These are phyloP conservation scores for Drosophila lacteicornis DNA, from an alignment of 1,140 invertebrate species.

Conservation along the genomic window DNA sequence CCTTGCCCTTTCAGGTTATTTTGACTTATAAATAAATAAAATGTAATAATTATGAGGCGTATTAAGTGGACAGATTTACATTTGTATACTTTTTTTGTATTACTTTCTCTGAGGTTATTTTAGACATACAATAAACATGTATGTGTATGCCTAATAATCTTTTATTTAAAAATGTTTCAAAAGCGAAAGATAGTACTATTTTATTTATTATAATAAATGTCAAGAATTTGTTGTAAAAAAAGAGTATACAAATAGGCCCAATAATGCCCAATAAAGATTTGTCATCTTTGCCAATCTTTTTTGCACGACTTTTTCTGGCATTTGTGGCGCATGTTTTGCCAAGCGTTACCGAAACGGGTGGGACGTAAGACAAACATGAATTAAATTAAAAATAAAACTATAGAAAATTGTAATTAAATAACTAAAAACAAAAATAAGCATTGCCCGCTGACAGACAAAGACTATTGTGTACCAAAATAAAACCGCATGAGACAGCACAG, in stretches of 20 bases:
- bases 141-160: neutral
- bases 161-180: neutral
- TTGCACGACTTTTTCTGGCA: conserved; percentile 56
- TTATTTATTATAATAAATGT: too few species aligned
- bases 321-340: conserved; percentile 62
- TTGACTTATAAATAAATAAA: conserved; percentile 8
- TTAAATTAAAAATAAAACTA: conserved; percentile 78
- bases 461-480: conserved; percentile 73
- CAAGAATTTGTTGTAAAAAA: neutral
- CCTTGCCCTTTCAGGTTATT: conserved; percentile 37
- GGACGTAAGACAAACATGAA: conserved; percentile 52
- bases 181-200: too few species aligned
- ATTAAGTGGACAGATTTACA: neutral
- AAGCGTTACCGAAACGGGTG: conserved; percentile 42
- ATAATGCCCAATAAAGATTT: conserved; percentile 25
- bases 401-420: conserved; percentile 74
- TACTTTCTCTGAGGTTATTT: neutral
- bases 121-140: neutral
- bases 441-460: conserved; percentile 43
- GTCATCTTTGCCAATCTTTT: conserved; percentile 59
- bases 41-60: neutral
- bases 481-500: conserved; percentile 38
- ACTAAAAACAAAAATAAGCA: conserved; percentile 69
- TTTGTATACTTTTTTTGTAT: too few species aligned
- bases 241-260: conserved; percentile 19